Percentiles rank a stretch among this genome's conserved stretches.
Evolutionary conservation across 1,140 invertebrate genomes (phyloP).

Genomic region (Mylabris phalerata): DNA sequence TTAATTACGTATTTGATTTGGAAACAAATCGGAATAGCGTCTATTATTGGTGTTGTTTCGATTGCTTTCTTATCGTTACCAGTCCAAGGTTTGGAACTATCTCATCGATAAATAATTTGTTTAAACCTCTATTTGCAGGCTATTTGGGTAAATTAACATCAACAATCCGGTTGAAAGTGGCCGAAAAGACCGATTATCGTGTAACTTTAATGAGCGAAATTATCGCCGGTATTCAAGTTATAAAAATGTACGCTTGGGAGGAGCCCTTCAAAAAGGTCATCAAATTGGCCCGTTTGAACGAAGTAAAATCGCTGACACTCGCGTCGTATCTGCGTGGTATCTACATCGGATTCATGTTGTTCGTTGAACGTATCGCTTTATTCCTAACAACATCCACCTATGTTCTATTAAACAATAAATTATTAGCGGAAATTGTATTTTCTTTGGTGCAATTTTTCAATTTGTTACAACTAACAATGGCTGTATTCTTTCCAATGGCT

Average conservation of each 20-base stretch:
- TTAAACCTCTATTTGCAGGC: slow-evolving; percentile 17
- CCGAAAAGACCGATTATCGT: slow-evolving; percentile 64
- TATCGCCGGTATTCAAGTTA: slow-evolving; percentile 63
- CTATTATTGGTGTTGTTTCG: slow-evolving; percentile 61
- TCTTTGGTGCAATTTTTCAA: slow-evolving; percentile 65
- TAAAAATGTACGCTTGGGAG: slow-evolving; percentile 55
- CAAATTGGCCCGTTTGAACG: slow-evolving; percentile 43
- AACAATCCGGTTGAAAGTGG: slow-evolving; percentile 54
- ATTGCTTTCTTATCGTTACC: slow-evolving; percentile 55
- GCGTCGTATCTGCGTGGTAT: slow-evolving; percentile 63
- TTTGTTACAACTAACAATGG: slow-evolving; percentile 58
- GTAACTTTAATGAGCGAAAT: slow-evolving; percentile 77
- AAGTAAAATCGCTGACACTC: slow-evolving; percentile 47
- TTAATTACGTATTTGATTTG: slow-evolving; percentile 59
- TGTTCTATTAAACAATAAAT: slow-evolving; percentile 52
- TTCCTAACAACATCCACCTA: slow-evolving; percentile 60
- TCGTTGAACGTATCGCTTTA: slow-evolving; percentile 60
- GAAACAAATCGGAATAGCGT: slow-evolving; percentile 56
- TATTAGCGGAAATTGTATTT: slow-evolving; percentile 61
- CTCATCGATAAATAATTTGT: slow-evolving; percentile 39
- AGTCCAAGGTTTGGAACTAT: slow-evolving; percentile 47
- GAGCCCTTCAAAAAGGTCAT: slow-evolving; percentile 62
- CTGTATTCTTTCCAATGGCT: slow-evolving; percentile 61
- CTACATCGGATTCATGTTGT: slow-evolving; percentile 61
- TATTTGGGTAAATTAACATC: slow-evolving; percentile 46